Percentiles rank a stretch among this genome's conserved stretches.
phyloP scores from a whole-genome alignment of 2,888 invertebrate genomes.

The Apodemia mormo region DNA sequence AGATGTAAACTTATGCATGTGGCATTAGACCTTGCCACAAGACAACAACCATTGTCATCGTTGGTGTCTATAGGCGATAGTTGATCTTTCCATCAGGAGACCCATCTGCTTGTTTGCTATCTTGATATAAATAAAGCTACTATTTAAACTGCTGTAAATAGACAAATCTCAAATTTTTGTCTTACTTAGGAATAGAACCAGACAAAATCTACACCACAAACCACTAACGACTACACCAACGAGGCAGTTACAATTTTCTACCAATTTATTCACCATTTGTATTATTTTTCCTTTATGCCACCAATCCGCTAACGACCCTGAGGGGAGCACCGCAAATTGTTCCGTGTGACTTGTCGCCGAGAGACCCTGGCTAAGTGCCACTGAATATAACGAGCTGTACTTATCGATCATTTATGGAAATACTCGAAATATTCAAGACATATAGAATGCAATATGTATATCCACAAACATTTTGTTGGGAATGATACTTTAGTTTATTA shows the following conservation, averaged over 20 bases:
- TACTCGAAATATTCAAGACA: neutral
- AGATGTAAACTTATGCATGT: no score
- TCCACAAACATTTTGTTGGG: neutral
- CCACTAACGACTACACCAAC: no score
- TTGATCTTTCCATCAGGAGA: no score
- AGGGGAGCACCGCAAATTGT: constrained; percentile 44
- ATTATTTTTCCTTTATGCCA: constrained; percentile 5
- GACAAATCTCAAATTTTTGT: no score
- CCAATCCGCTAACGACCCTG: constrained; percentile 21
- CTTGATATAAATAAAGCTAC: no score
- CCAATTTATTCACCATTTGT: neutral
- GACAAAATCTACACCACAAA: no score
- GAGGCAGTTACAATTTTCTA: neutral
- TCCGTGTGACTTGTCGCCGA: constrained; percentile 57
- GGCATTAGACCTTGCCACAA: no score
- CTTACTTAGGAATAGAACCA: no score
- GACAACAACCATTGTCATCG: no score
- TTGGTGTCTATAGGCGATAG: no score
- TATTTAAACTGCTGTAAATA: no score
- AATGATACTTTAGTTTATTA: neutral
- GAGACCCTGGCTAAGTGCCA: constrained; percentile 47
- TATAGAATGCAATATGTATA: neutral
- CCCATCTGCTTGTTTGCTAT: no score
- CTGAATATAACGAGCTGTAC: constrained; percentile 48
- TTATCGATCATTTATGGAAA: constrained; percentile 24